A percentile compares a stretch with the other conserved stretches of the same genome.
Evolutionary conservation across 1,140 invertebrate species (phyloP).

Genomic region (Proales similis): DNA sequence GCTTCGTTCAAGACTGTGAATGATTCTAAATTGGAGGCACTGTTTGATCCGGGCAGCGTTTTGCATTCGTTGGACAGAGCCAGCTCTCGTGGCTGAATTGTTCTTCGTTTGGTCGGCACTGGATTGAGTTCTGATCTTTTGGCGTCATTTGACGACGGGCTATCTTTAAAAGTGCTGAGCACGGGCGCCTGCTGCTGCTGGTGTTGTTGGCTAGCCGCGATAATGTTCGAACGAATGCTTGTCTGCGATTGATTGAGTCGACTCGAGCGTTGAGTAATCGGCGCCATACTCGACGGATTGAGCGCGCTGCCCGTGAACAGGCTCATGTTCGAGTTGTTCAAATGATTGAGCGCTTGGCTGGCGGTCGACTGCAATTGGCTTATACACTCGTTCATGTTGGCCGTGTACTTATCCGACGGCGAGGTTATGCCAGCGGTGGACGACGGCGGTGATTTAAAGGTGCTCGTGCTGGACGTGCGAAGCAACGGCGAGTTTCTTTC

Average conservation of each 20-base stretch:
- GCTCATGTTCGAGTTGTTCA: slow-evolving; percentile 1
- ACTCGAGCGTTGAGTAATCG: too few species aligned
- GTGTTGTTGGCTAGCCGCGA: too few species aligned
- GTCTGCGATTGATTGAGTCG: slow-evolving; percentile 4
- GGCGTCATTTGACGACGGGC: neutral
- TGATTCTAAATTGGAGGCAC: neutral
- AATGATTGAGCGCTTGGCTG: neutral
- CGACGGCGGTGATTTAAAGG: slow-evolving; percentile 11
- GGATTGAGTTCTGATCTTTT: neutral
- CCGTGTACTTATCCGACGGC: neutral
- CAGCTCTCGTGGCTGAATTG: slow-evolving; percentile 28
- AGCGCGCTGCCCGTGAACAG: slow-evolving; percentile 5
- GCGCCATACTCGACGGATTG: neutral
- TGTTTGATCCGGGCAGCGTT: neutral
- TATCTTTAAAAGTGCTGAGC: slow-evolving; percentile 19
- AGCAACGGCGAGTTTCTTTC: slow-evolving; percentile 4
- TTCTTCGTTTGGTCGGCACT: slow-evolving; percentile 17
- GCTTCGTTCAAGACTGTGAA: neutral
- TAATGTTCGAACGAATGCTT: slow-evolving; percentile 24
- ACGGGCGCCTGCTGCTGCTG: neutral
- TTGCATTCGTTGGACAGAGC: too few species aligned
- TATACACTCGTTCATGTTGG: neutral
- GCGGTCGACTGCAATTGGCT: slow-evolving; percentile 21
- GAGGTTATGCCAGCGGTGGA: neutral
- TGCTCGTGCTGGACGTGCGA: slow-evolving; percentile 27